Base-by-base conservation (phyloP, 2,797 vertebrate genomes). In the Notolabrus celidotus region DNA sequence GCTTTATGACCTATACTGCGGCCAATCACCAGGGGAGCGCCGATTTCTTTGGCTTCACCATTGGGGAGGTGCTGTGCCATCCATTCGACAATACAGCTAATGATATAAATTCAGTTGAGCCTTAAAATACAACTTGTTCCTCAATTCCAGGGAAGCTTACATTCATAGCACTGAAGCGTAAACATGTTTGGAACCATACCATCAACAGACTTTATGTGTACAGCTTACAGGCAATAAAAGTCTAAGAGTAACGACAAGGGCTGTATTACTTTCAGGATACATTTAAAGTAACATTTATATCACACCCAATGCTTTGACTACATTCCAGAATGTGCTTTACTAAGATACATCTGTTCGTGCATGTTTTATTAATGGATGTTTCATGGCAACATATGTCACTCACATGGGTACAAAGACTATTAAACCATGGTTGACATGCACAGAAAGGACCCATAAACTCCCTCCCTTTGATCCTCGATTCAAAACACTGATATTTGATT, bases 321-420 rank as follows among this genome's bases (percentile, higher is more conserved):
- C 34, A 23, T 47, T 25, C 46, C 31, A 31, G 42, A 51, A 75
- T 15, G 47, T 59, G 66, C 71, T 71, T 67, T 53, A 64, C 27
- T 46, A 39, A 54, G 39, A 60, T 38, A 34, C 7, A 45, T 65
- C 39, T 54, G 59, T 29, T 39, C 39, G 49, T 61, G 54, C 55
- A 49, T 58, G 61, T 72, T 57, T 86, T 72, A 70, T 67, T 77
- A 53, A 82, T 71, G 51, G 38, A 31, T 34, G 22, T 52, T 70
- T 61, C 43, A 50, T 49, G 22, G 69, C 42, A 67, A 73, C 79
- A 82, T 83, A 72, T 79, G 78, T 79, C 49, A 68, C 60, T 78
- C 62, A 53, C 38, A 45, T 56, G 45, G 41, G 4, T 15, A 41
- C 58, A 34, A 38, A 64, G 46, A 10, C 47, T 55, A 49, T 47